These are phyloP conservation scores for Siniperca obscura DNA, from an alignment of 2,797 vertebrate species.

Conservation along the genomic window DNA sequence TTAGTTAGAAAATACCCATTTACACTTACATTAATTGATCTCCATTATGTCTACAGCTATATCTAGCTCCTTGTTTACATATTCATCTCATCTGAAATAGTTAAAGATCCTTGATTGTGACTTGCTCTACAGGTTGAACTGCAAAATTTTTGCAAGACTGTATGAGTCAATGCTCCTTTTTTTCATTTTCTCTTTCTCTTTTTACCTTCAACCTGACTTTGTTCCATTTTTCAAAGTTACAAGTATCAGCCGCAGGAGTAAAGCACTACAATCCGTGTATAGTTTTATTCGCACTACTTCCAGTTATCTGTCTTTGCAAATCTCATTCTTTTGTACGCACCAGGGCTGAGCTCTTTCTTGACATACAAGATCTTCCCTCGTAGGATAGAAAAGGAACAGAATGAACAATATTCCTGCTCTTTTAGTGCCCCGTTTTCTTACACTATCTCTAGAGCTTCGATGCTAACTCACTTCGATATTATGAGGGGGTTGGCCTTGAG, in stretches of 20 bases:
- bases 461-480: slow-evolving; percentile 38
- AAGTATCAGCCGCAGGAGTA: slow-evolving; percentile 25
- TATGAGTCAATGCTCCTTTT: slow-evolving; percentile 38
- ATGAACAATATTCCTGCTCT: slow-evolving; percentile 16
- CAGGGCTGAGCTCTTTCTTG: slow-evolving; percentile 28
- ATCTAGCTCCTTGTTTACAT: neutral
- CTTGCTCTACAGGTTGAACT: slow-evolving; percentile 59
- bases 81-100: neutral
- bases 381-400: slow-evolving; percentile 22
- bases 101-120: neutral
- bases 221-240: slow-evolving; percentile 40
- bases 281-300: slow-evolving; percentile 23
- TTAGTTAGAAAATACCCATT: neutral
- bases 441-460: neutral
- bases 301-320: slow-evolving; percentile 53
- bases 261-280: slow-evolving; percentile 12
- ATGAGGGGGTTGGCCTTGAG: slow-evolving; percentile 15
- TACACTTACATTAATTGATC: neutral
- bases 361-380: slow-evolving; percentile 3
- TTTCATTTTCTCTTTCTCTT: slow-evolving; percentile 14
- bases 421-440: neutral
- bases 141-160: slow-evolving; percentile 7
- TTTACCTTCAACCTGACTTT: slow-evolving; percentile 18
- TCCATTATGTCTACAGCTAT: neutral
- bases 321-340: slow-evolving; percentile 21